These are phyloP conservation scores for Acrossocheilus fasciatus DNA, from an alignment of 2,797 vertebrate genomes.

Conservation along the genomic window DNA sequence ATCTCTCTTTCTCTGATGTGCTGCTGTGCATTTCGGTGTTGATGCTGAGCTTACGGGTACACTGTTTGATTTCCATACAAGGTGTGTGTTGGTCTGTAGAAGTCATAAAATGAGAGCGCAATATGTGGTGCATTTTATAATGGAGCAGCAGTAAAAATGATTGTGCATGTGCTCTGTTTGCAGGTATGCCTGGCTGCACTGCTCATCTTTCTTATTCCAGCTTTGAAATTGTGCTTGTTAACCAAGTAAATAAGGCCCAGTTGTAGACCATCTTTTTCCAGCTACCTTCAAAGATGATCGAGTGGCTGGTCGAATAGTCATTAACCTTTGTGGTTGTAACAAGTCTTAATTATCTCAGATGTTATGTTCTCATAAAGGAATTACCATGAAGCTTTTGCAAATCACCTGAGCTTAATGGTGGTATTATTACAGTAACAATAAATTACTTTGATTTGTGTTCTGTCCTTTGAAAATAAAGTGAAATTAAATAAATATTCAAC, in stretches of 20 bases:
- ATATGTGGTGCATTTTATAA: conserved; percentile 27
- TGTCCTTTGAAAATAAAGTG: conserved; percentile 4
- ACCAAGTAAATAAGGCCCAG: conserved; percentile 21
- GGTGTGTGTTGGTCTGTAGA: conserved; percentile 31
- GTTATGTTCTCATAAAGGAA: conserved; percentile 27
- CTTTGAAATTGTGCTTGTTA: conserved; percentile 29
- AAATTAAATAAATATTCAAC: background rate
- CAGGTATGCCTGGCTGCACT: background rate
- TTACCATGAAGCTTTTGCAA: background rate
- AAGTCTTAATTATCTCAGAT: conserved; percentile 42
- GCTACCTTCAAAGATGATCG: conserved; percentile 38
- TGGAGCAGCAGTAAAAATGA: conserved; percentile 9
- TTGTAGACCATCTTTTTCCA: background rate
- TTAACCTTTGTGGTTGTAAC: conserved; percentile 36
- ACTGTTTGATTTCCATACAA: conserved; percentile 23
- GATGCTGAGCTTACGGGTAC: conserved; percentile 12
- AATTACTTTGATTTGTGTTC: conserved; percentile 9
- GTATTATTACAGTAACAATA: background rate
- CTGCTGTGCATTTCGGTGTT: conserved; percentile 32
- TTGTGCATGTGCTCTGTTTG: conserved; percentile 14
- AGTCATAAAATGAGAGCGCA: conserved; percentile 34
- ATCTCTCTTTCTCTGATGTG: conserved; percentile 18
- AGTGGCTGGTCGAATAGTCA: conserved; percentile 33
- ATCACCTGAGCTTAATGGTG: conserved; percentile 26
- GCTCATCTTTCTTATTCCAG: conserved; percentile 30